Evolutionary conservation across 1,140 invertebrate genomes (phyloP), one percentile per base, ranked within the genome.

Genomic region (Atta texana): DNA sequence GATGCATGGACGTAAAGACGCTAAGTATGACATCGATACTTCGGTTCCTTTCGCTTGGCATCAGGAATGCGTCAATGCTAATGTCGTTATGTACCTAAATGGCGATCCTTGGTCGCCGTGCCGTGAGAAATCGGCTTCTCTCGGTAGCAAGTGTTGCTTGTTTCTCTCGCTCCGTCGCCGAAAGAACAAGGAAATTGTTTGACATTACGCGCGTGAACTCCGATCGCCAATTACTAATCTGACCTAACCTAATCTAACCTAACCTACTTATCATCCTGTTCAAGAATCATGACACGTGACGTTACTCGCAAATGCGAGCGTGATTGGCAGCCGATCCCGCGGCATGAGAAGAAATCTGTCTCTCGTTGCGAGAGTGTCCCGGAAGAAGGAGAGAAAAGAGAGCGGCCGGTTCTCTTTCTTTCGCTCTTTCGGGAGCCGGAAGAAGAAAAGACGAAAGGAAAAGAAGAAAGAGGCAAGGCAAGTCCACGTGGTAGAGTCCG

Each of bases 401-500:
- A 53, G 31, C 28, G 63, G 3, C 16, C 28, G 31, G 51, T 39
- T 66, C 14, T 49, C 24, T 51, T 3, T 51, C 68, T 44, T n/a
- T 68, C 21, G 49, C 24, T 31, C 12, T 44, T 14, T 78, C 34
- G 5, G 28, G 28, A 14, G 34, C 28, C 55, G 61, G n/a, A 66
- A 72, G 59, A 49, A 81, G 55, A 61, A 34, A 69, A 51, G 34
- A n/a, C 34, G 55, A 55, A 34, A 57, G 63, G 64, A 86, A 77
- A 74, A 71, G 59, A 68, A 84, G 55, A 74, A 59, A 81, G 57
- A 81, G 10, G 34, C 31, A 69, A 76, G 75, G 53, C 53, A 18
- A 88, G 86, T 91, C 90, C 92, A 91, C 93, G 92, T 90, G 92
- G 86, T 44, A 8, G 8, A 8, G 39, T 90, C 64, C 87, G 90